Conservation (phyloP, 2,797 vertebrate species). For the Mico argentatus region DNA sequence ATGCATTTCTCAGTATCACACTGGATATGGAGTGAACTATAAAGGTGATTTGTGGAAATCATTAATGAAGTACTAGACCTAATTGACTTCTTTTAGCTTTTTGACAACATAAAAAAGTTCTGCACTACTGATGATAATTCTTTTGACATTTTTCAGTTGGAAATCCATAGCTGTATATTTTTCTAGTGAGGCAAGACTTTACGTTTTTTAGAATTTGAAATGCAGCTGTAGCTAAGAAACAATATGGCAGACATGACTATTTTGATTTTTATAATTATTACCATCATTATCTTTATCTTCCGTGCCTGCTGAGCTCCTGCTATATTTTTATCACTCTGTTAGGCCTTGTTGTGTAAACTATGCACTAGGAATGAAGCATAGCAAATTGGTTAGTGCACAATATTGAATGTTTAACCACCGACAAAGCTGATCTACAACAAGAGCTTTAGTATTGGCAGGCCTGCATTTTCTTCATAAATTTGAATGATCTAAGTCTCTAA, state of each 20-base stretch:
- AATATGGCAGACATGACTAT: conserved; percentile 11
- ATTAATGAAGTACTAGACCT: conserved; percentile 87
- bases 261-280: conserved; percentile 42
- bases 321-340: background rate
- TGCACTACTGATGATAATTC: conserved; percentile 78
- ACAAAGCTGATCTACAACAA: background rate
- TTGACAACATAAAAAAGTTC: conserved; percentile 84
- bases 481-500: background rate
- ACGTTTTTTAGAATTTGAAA: conserved; percentile 63
- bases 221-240: conserved; percentile 28
- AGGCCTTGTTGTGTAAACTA: background rate
- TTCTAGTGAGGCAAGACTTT: conserved; percentile 59
- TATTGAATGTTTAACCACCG: background rate
- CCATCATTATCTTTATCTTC: conserved; percentile 28
- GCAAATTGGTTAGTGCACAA: background rate
- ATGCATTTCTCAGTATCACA: conserved; percentile 77
- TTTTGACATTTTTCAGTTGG: conserved; percentile 75
- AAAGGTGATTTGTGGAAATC: conserved; percentile 87
- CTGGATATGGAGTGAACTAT: conserved; percentile 80
- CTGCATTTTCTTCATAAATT: background rate
- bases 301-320: background rate
- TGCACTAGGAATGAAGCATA: background rate
- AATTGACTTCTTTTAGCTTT: conserved; percentile 87
- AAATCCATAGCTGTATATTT: conserved; percentile 66
- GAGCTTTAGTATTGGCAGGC: background rate